A percentile compares a stretch with the other conserved stretches of the same genome.
These are phyloP conservation scores for Aurelia coerulea DNA, from an alignment of 30 jellyfish, hydroid and myxozoan genomes.

Conservation along the genomic window DNA sequence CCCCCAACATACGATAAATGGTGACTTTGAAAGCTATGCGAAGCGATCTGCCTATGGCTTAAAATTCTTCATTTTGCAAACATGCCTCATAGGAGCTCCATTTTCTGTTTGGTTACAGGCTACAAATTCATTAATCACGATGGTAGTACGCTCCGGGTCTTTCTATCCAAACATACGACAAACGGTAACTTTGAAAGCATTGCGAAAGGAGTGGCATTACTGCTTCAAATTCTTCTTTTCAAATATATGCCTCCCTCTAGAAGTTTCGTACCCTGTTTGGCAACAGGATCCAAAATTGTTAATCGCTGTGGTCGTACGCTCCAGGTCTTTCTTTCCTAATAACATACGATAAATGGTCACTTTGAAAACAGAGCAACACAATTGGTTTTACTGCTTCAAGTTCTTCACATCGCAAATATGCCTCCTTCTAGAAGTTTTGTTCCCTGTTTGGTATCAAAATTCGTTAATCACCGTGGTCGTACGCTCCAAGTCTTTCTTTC, in stretches of 20 bases:
- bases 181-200: constrained; percentile 48
- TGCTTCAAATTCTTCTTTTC: neutral
- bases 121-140: constrained; percentile 23
- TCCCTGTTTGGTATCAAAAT: neutral
- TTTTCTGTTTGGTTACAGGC: neutral
- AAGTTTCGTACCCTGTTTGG: neutral
- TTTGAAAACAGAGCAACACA: constrained; percentile 16
- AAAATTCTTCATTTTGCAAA: neutral
- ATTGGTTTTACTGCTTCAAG: no score
- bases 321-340: constrained; percentile 36
- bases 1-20: constrained; percentile 40
- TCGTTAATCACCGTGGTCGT: constrained; percentile 28
- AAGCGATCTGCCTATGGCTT: neutral
- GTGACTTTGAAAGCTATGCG: constrained; percentile 55
- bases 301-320: constrained; percentile 34
- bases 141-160: constrained; percentile 35
- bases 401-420: neutral
- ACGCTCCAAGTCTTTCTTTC: constrained; percentile 20
- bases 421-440: neutral
- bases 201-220: no score
- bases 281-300: neutral
- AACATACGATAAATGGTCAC: constrained; percentile 42
- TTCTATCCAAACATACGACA: constrained; percentile 41
- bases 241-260: neutral
- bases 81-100: neutral